A percentile compares a stretch with the other conserved stretches of the same genome.
Conservation (phyloP, 2,113 vertebrate species). For the Salvelinus alpinus region DNA sequence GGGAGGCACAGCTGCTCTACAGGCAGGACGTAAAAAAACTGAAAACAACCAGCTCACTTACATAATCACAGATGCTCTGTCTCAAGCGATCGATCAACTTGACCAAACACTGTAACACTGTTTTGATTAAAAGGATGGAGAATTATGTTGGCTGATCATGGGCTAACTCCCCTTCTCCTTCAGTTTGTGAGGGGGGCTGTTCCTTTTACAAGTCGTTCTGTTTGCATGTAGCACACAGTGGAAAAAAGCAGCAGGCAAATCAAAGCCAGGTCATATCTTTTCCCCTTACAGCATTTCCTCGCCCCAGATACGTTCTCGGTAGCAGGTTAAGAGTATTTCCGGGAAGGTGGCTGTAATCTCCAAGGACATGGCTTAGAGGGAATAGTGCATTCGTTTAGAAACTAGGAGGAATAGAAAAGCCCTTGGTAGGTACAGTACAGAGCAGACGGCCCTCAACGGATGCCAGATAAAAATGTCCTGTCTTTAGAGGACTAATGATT, state of each 20-base stretch:
- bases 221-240: background rate
- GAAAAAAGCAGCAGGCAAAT: conserved; percentile 38
- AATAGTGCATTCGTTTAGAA: conserved; percentile 44
- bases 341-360: conserved; percentile 37
- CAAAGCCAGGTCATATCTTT: conserved; percentile 38
- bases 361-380: conserved; percentile 25
- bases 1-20: background rate
- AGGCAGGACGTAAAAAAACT: background rate
- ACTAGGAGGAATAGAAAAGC: background rate
- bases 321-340: conserved; percentile 53
- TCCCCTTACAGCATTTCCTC: conserved; percentile 37
- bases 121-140: background rate
- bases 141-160: background rate
- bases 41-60: background rate
- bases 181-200: background rate
- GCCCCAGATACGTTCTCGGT: conserved; percentile 34
- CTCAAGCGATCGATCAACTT: background rate
- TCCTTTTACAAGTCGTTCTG: conserved; percentile 1
- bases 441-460: background rate
- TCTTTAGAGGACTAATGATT: no score
- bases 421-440: no score
- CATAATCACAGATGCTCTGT: background rate
- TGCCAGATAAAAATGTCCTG: background rate
- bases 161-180: conserved; percentile 5
- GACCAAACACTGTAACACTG: background rate